phyloP scores from a whole-genome alignment of 1,140 invertebrate species.

The Drosophila sturtevanti region DNA sequence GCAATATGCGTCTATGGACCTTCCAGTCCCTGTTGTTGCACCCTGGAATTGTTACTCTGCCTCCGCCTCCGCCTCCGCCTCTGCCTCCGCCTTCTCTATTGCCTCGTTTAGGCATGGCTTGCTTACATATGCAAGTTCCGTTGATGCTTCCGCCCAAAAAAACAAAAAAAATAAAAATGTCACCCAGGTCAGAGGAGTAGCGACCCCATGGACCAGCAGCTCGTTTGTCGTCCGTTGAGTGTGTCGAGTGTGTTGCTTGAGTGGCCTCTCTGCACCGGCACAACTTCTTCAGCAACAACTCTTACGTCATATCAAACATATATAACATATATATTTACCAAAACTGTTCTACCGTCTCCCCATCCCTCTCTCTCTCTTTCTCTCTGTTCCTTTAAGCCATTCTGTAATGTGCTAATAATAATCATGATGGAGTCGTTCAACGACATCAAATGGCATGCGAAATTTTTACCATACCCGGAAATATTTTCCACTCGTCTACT shows the following conservation, averaged over 20 bases:
- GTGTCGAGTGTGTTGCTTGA: constrained; percentile 78
- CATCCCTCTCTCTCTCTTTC: constrained; percentile 1
- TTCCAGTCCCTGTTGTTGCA: too few species aligned
- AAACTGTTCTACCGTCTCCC: background rate
- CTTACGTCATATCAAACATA: background rate
- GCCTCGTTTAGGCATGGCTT: constrained; percentile 39
- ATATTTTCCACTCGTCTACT: constrained; percentile 67
- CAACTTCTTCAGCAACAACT: constrained; percentile 14
- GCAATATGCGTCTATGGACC: too few species aligned
- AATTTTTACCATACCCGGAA: constrained; percentile 65
- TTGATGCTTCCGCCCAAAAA: constrained; percentile 60
- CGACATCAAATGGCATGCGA: constrained; percentile 76
- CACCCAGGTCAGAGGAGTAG: constrained; percentile 39
- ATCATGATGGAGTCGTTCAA: constrained; percentile 63
- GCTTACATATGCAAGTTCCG: constrained; percentile 76
- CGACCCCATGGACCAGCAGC: constrained; percentile 19
- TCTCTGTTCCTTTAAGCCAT: constrained; percentile 34
- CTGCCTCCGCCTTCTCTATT: too few species aligned
- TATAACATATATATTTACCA: too few species aligned
- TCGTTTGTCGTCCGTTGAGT: constrained; percentile 26
- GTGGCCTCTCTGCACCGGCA: constrained; percentile 63
- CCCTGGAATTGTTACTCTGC: too few species aligned
- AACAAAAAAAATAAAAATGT: too few species aligned
- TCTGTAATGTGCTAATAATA: constrained; percentile 78
- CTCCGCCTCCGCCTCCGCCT: too few species aligned